A percentile compares a stretch with the other conserved stretches of the same genome.
These are phyloP conservation scores for Labroides dimidiatus DNA, from an alignment of 2,797 vertebrate genomes.

Conservation along the genomic window DNA sequence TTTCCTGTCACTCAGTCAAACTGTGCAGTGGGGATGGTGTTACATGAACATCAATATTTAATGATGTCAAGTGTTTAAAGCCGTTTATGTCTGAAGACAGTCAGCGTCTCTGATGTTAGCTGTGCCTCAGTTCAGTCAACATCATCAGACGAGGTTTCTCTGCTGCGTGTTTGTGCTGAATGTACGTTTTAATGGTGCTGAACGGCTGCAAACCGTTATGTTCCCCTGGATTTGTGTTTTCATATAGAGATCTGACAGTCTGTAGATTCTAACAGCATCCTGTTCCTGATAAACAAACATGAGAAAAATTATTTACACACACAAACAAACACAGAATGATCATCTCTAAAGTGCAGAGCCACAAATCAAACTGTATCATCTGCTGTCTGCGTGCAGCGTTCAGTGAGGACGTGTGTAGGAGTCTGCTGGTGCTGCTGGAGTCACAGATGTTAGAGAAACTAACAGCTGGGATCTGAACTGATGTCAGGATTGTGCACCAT, in stretches of 20 bases:
- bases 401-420: slow-evolving; percentile 22
- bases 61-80: background rate
- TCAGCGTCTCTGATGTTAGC: too few relatives aligned
- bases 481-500: background rate
- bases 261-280: slow-evolving; percentile 1
- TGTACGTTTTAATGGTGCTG: slow-evolving; percentile 11
- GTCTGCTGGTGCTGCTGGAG: background rate
- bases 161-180: background rate
- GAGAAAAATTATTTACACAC: background rate
- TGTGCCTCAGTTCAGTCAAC: too few relatives aligned
- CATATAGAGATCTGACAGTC: background rate
- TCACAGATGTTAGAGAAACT: slow-evolving; percentile 43
- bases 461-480: background rate
- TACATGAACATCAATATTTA: background rate
- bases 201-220: too few relatives aligned
- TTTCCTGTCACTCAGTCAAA: background rate
- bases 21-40: background rate
- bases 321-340: slow-evolving; percentile 37
- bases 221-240: too few relatives aligned
- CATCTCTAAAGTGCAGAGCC: slow-evolving; percentile 20
- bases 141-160: background rate
- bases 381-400: slow-evolving; percentile 32
- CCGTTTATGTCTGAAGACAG: too few relatives aligned
- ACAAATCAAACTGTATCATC: slow-evolving; percentile 45
- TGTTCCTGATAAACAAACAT: background rate